Evolutionary conservation across 2,797 vertebrate genomes (phyloP), one percentile per base, ranked within the genome.

Genomic region (Lepus townsendii): DNA sequence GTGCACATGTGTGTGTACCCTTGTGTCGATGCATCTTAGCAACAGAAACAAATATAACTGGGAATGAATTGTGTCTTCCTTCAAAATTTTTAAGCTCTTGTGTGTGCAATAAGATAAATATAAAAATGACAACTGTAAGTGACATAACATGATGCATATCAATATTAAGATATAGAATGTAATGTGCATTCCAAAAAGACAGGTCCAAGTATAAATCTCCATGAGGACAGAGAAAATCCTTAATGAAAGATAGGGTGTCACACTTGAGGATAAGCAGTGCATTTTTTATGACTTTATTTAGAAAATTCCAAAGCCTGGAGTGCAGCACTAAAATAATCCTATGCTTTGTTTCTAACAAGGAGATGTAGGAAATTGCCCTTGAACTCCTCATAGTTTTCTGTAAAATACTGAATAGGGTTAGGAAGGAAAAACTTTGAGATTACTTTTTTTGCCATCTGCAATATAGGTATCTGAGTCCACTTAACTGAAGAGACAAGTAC

Each of bases 281-380:
- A 85, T 11, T 57, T 92, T 78, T 88, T 69, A 80, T 38, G 16
- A 57, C 38, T 52, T 83, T 84, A 7, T 69, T 42, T 91, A 65
- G 62, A 52, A 86, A 85, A 60, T 12, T 52, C 19, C 52, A 38
- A 85, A 68, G 22, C 19, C 12, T 22, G 22, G 66, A 4, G n/a
- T 30, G 10, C 54, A 76, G 5, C 80, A 35, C 5, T 57, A 63
- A 0, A 68, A 22, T 47, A 83, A 57, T 90, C 17, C 86, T 72
- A 24, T 54, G 38, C 42, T 86, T 92, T 66, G 80, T 79, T 8
- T 57, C 47, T 82, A 66, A 83, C 8, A 63, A 80, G 68, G 4
- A 77, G 60, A 93, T 66, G 3, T 19, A n/a, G 4, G 22, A 87
- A 86, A 62, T 68, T 94, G 13, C 1, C 26, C 38, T 57, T 88